Conservation (phyloP, 1,140 invertebrate genomes). For the Drosophila parabipectinata region DNA sequence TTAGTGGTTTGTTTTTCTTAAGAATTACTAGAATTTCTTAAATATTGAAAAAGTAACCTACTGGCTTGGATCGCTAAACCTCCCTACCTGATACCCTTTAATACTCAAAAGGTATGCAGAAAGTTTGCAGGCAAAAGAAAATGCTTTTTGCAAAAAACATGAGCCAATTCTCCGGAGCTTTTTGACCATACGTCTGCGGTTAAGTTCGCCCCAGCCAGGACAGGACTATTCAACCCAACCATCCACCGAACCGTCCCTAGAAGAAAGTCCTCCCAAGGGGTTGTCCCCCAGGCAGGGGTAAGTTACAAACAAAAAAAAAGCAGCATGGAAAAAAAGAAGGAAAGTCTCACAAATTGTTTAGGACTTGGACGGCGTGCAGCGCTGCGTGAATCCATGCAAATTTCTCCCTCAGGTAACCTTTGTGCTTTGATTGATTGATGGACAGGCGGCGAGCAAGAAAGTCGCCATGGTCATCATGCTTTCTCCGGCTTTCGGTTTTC, state of each 20-base stretch:
- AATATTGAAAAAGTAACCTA: background rate
- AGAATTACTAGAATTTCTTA: background rate
- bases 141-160: constrained; percentile 65
- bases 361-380: constrained; percentile 42
- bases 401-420: constrained; percentile 79
- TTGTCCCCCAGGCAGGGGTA: constrained; percentile 11
- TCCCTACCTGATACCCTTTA: constrained; percentile 3
- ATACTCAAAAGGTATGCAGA: constrained; percentile 34
- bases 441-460: constrained; percentile 34
- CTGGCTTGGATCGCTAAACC: background rate
- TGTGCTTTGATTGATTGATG: constrained; percentile 81
- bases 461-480: constrained; percentile 50
- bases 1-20: too few species aligned
- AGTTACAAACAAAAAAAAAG: constrained; percentile 23
- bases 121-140: constrained; percentile 47
- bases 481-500: constrained; percentile 12
- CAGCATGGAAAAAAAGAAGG: constrained; percentile 13
- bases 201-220: constrained; percentile 59
- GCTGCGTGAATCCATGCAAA: constrained; percentile 79
- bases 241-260: constrained; percentile 5
- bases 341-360: constrained; percentile 69
- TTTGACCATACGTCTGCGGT: constrained; percentile 78
- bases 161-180: constrained; percentile 74
- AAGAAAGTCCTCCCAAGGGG: constrained; percentile 33
- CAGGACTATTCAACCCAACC: constrained; percentile 25